These are phyloP conservation scores for Anthoscopus minutus DNA, from an alignment of 2,113 vertebrate species.

Conservation along the genomic window DNA sequence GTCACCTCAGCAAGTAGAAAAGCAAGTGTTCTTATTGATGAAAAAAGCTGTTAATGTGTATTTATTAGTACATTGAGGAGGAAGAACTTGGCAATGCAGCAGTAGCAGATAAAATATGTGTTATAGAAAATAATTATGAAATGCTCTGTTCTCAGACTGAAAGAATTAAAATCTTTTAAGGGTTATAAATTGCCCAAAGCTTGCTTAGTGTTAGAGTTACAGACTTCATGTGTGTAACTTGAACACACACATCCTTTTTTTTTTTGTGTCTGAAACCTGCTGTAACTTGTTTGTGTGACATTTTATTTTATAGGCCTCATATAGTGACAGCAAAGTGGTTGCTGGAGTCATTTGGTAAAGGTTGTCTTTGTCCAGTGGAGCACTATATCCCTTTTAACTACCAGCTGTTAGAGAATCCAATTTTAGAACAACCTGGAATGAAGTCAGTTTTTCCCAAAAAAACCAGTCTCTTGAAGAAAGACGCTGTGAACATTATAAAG, in stretches of 20 bases:
- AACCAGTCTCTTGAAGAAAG: slow-evolving; percentile 48
- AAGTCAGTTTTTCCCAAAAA: slow-evolving; percentile 38
- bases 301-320: slow-evolving; percentile 78
- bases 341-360: slow-evolving; percentile 84
- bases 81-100: neutral
- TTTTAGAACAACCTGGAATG: slow-evolving; percentile 63
- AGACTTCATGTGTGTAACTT: neutral
- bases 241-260: too few species aligned
- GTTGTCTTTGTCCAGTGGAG: slow-evolving; percentile 79
- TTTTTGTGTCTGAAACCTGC: neutral
- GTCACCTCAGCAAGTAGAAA: neutral
- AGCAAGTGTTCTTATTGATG: neutral
- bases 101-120: neutral
- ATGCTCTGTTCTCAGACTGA: neutral
- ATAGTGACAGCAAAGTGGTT: slow-evolving; percentile 89
- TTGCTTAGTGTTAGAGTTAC: neutral
- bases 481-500: neutral
- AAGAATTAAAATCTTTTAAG: neutral
- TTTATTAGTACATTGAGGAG: neutral
- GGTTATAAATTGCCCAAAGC: neutral
- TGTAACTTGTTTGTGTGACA: neutral
- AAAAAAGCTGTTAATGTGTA: neutral
- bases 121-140: neutral
- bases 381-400: slow-evolving; percentile 80
- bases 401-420: slow-evolving; percentile 68